Conservation (phyloP, 2,888 invertebrate genomes). For the Tetropium fuscum region DNA sequence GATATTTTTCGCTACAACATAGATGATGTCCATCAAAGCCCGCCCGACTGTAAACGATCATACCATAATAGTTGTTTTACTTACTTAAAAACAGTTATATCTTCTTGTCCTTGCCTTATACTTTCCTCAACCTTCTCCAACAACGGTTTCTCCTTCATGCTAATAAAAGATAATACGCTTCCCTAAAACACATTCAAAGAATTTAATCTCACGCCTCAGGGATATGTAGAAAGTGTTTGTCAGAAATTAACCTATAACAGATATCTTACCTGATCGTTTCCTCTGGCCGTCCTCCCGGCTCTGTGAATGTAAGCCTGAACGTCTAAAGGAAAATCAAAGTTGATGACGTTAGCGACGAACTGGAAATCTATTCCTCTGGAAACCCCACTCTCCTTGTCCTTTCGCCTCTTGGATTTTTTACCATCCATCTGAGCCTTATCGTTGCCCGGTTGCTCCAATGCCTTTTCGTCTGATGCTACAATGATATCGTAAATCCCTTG, state of each 20-base stretch:
- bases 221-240: too few species aligned
- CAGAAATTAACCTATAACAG: too few species aligned
- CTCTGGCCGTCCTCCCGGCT: slow-evolving; percentile 89
- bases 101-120: slow-evolving; percentile 75
- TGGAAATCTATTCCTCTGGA: slow-evolving; percentile 99
- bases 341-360: slow-evolving; percentile 96
- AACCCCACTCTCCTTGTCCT: slow-evolving; percentile 95
- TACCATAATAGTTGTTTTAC: too few species aligned
- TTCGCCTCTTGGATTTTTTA: slow-evolving; percentile 70
- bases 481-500: slow-evolving; percentile 92
- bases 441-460: slow-evolving; percentile 78
- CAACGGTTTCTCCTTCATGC: slow-evolving; percentile 79
- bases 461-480: slow-evolving; percentile 95
- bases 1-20: too few species aligned
- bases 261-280: slow-evolving; percentile 86
- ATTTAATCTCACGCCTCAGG: too few species aligned
- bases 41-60: too few species aligned
- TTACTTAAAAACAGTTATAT: slow-evolving; percentile 75
- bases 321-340: slow-evolving; percentile 97
- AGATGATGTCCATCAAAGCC: too few species aligned
- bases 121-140: slow-evolving; percentile 83
- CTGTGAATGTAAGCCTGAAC: slow-evolving; percentile 94
- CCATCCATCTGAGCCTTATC: slow-evolving; percentile 29
- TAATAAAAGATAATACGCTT: slow-evolving; percentile 90
- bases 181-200: slow-evolving; percentile 74